Evolutionary conservation across 2,113 vertebrate species (phyloP).

Genomic region (Eudyptes chrysolophus): DNA sequence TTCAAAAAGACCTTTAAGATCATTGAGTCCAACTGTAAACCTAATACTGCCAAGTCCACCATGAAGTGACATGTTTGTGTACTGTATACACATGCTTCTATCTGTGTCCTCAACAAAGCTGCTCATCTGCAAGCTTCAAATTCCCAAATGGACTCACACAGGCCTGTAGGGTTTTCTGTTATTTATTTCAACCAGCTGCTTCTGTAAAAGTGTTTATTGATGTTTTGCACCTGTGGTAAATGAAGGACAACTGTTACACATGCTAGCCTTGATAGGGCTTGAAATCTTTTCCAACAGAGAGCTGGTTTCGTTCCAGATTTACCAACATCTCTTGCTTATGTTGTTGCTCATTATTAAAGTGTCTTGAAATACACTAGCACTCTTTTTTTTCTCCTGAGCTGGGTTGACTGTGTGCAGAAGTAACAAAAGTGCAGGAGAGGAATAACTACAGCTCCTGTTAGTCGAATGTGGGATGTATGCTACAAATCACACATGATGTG

Average conservation of each 20-base stretch:
- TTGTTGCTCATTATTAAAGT: not conserved
- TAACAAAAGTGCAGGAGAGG: not conserved
- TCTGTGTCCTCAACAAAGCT: not conserved
- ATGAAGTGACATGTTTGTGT: not conserved
- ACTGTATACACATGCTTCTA: not conserved
- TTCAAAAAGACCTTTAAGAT: not conserved
- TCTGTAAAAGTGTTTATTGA: not conserved
- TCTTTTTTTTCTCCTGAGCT: not conserved
- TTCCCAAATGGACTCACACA: not conserved
- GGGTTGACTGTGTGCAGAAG: not conserved
- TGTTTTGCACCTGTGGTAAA: not conserved
- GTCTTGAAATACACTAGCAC: not conserved
- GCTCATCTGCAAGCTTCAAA: not conserved
- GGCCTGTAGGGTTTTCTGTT: not conserved
- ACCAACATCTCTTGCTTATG: not conserved
- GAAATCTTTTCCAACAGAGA: not conserved
- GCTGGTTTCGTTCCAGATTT: not conserved
- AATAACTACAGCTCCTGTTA: not conserved
- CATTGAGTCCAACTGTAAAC: not conserved
- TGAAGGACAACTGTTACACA: not conserved
- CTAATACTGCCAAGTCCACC: not conserved
- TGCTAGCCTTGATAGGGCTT: not conserved
- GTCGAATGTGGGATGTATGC: not conserved
- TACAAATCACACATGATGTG: rapidly evolving
- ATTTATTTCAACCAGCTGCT: not conserved